A percentile compares a stretch with the other conserved stretches of the same genome.
phyloP scores from a whole-genome alignment of 2,113 vertebrate genomes.

The Corythoichthys intestinalis region DNA sequence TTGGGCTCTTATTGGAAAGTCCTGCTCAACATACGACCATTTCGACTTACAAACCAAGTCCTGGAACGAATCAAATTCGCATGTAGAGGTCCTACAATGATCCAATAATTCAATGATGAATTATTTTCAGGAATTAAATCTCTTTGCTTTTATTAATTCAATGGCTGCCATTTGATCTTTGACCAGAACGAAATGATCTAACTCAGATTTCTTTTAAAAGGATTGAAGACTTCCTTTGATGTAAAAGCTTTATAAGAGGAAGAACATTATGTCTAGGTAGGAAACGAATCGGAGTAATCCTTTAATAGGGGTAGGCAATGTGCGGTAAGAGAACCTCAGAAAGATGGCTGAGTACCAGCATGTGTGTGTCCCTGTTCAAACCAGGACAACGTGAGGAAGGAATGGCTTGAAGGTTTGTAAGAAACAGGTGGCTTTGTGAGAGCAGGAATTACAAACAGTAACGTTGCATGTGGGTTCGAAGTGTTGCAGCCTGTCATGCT shows the following conservation, averaged over 20 bases:
- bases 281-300: slow-evolving; percentile 34
- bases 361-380: slow-evolving; percentile 31
- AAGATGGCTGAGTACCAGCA: slow-evolving; percentile 62
- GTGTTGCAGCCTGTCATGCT: slow-evolving; percentile 57
- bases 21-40: no score
- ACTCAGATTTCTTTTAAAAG: neutral
- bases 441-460: slow-evolving; percentile 28
- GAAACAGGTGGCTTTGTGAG: slow-evolving; percentile 62
- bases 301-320: slow-evolving; percentile 50
- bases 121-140: no score
- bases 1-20: no score
- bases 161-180: neutral
- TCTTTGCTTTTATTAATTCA: no score
- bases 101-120: no score
- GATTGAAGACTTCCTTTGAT: neutral
- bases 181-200: neutral
- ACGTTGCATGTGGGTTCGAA: slow-evolving; percentile 58
- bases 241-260: slow-evolving; percentile 10
- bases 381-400: slow-evolving; percentile 13
- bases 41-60: no score
- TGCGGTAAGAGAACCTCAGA: slow-evolving; percentile 53
- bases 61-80: no score
- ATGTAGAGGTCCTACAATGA: no score
- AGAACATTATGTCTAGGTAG: slow-evolving; percentile 51
- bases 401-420: slow-evolving; percentile 44